phyloP scores from a whole-genome alignment of 2,113 vertebrate genomes.

The Oceanodroma tethys region DNA sequence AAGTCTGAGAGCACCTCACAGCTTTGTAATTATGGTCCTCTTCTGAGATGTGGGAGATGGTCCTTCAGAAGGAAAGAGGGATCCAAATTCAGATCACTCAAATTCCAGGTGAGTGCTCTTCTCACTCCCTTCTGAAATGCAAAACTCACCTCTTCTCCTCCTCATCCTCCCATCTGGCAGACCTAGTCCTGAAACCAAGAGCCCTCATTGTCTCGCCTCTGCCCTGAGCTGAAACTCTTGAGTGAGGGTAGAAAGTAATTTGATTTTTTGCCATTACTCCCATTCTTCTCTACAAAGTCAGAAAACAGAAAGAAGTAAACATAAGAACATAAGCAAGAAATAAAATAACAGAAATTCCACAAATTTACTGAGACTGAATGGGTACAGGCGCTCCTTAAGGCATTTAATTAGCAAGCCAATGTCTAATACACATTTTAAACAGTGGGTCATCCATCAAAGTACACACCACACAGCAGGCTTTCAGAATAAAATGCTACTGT shows the following conservation, averaged over 20 bases:
- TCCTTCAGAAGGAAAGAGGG: neutral
- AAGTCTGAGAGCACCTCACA: neutral
- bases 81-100: neutral
- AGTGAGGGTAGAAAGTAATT: neutral
- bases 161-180: neutral
- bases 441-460: conserved; percentile 70
- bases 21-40: neutral
- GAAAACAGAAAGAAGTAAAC: neutral
- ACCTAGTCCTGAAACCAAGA: neutral
- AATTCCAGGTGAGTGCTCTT: neutral
- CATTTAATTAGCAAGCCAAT: conserved; percentile 71
- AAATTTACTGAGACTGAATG: conserved; percentile 22
- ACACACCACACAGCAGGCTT: conserved; percentile 65
- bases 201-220: neutral
- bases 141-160: neutral
- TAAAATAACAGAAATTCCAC: conserved; percentile 35
- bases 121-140: neutral
- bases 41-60: neutral
- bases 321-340: conserved; percentile 2
- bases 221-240: neutral
- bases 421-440: conserved; percentile 69
- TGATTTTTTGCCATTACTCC: neutral
- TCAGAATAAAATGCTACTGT: conserved; percentile 69
- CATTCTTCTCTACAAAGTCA: neutral
- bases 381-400: conserved; percentile 48